Evolutionary conservation across 23 tunicate species (phyloP).

Genomic region (Clavelina lepadiformis): DNA sequence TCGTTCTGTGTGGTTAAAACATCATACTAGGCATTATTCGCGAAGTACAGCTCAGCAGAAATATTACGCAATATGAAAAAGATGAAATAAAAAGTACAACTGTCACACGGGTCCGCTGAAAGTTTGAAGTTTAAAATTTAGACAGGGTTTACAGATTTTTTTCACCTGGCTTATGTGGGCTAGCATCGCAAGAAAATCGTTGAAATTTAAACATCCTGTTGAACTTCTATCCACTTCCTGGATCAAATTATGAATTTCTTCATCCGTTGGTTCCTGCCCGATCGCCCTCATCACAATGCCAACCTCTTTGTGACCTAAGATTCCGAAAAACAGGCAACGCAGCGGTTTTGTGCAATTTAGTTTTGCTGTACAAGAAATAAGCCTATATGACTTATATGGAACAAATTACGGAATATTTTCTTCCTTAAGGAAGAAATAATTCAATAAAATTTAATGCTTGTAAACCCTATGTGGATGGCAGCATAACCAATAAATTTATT

Average conservation of each 20-base stretch:
- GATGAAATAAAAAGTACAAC: neutral
- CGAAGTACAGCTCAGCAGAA: no score
- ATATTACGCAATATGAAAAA: neutral
- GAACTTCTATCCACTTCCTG: slow-evolving; percentile 83
- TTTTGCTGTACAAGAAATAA: no score
- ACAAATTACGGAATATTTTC: no score
- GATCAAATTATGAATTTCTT: slow-evolving; percentile 62
- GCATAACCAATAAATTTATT: neutral
- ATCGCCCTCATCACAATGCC: slow-evolving; percentile 93
- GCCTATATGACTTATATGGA: no score
- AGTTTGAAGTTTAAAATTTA: no score
- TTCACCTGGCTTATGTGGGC: slow-evolving; percentile 88
- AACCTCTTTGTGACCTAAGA: slow-evolving; percentile 68
- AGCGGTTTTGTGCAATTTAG: neutral
- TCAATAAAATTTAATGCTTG: neutral
- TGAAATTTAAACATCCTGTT: slow-evolving; percentile 72
- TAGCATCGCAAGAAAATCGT: slow-evolving; percentile 78
- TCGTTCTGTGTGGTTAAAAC: slow-evolving; percentile 73
- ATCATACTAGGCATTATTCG: no score
- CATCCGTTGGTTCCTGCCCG: slow-evolving; percentile 92
- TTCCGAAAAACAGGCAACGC: neutral
- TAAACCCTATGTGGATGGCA: neutral
- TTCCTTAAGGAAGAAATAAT: no score
- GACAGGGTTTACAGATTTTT: neutral
- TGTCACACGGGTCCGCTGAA: neutral